These are phyloP conservation scores for Alitta virens DNA, from an alignment of 2,888 invertebrate genomes.

Conservation along the genomic window DNA sequence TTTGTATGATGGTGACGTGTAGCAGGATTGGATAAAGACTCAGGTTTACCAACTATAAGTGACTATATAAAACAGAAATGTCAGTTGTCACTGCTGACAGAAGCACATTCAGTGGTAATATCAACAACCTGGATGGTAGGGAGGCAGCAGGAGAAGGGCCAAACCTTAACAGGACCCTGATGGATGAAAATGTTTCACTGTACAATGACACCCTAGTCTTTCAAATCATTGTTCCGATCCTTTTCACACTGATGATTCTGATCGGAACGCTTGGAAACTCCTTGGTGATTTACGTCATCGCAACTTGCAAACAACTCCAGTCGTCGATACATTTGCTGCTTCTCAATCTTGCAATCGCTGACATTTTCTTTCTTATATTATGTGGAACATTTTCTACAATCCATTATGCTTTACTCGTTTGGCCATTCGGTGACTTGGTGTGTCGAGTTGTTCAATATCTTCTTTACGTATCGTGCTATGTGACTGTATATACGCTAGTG, in stretches of 20 bases:
- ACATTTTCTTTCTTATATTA: slow-evolving; percentile 22
- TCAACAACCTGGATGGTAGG: too few relatives aligned
- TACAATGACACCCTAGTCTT: too few relatives aligned
- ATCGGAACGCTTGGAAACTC: slow-evolving; percentile 23
- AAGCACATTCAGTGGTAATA: too few relatives aligned
- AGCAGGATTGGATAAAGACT: too few relatives aligned
- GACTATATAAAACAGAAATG: too few relatives aligned
- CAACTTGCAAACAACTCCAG: slow-evolving; percentile 14
- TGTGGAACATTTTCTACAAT: slow-evolving; percentile 26
- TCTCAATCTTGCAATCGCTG: slow-evolving; percentile 25
- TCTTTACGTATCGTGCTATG: slow-evolving; percentile 26
- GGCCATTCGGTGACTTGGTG: slow-evolving; percentile 25
- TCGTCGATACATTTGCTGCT: slow-evolving; percentile 25
- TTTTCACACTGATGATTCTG: slow-evolving; percentile 16
- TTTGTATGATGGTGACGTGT: too few relatives aligned
- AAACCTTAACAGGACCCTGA: too few relatives aligned
- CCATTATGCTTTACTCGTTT: slow-evolving; percentile 22
- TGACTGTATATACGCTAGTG: too few relatives aligned
- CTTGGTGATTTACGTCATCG: slow-evolving; percentile 26
- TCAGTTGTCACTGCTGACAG: too few relatives aligned
- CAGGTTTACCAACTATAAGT: too few relatives aligned
- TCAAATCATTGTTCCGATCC: slow-evolving; percentile 10
- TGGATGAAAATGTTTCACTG: too few relatives aligned
- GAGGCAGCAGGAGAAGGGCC: too few relatives aligned
- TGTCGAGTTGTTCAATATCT: slow-evolving; percentile 29